Percentiles rank a stretch among this genome's conserved stretches.
Conservation (phyloP, 2,888 invertebrate species). For the Eupithecia centaureata region DNA sequence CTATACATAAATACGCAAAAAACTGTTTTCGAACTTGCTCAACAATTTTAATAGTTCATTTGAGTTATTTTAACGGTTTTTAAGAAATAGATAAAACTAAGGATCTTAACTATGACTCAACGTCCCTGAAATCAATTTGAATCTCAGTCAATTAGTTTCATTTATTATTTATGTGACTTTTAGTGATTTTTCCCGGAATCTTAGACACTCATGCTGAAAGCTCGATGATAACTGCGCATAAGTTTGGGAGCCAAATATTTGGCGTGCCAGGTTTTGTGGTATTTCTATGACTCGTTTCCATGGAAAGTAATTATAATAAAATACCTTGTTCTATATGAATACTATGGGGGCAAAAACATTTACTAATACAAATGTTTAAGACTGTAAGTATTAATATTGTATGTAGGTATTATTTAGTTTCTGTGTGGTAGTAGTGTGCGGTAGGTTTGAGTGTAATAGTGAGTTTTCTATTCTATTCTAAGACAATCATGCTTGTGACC, state of each 20-base stretch:
- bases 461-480: too few species aligned
- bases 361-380: neutral
- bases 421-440: too few species aligned
- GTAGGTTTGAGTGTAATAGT: too few species aligned
- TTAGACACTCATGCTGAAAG: constrained; percentile 34
- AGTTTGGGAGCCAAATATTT: constrained; percentile 42
- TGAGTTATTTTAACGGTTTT: neutral
- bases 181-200: constrained; percentile 35
- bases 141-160: constrained; percentile 22
- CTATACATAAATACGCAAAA: too few species aligned
- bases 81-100: neutral
- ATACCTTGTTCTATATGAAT: neutral
- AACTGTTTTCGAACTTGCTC: too few species aligned
- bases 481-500: too few species aligned
- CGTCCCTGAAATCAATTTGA: constrained; percentile 31
- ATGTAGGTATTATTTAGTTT: too few species aligned
- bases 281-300: constrained; percentile 16
- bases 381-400: too few species aligned
- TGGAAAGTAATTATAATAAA: neutral
- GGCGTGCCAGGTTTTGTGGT: constrained; percentile 35
- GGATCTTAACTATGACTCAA: constrained; percentile 32
- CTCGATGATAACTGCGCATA: constrained; percentile 36
- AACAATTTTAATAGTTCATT: too few species aligned
- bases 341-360: neutral
- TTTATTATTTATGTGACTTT: constrained; percentile 31